phyloP scores from a whole-genome alignment of 2,888 invertebrate species.

The Eupsilia transversa region DNA sequence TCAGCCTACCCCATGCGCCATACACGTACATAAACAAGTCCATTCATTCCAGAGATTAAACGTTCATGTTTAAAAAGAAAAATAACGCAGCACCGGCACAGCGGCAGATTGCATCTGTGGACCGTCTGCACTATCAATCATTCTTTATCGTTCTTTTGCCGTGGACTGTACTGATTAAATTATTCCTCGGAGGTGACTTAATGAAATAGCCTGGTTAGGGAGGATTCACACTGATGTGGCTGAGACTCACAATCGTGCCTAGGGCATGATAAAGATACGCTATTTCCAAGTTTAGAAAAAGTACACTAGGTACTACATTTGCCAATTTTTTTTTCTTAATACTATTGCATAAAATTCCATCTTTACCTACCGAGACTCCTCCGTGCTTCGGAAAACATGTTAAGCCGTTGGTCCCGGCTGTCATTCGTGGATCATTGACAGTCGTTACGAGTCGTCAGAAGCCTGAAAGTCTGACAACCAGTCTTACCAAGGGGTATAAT shows the following conservation, averaged over 20 bases:
- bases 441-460: too few species aligned
- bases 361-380: too few species aligned
- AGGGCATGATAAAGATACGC: too few species aligned
- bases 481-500: too few species aligned
- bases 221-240: conserved; percentile 67
- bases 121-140: conserved; percentile 86
- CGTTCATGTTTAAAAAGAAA: conserved; percentile 71
- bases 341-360: too few species aligned
- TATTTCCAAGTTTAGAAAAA: too few species aligned
- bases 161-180: conserved; percentile 88
- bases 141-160: conserved; percentile 88
- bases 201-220: conserved; percentile 82
- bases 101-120: conserved; percentile 78
- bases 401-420: too few species aligned
- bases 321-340: too few species aligned
- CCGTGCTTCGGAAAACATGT: too few species aligned
- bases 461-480: too few species aligned
- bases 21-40: conserved; percentile 67
- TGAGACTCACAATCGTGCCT: neutral
- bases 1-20: conserved; percentile 56
- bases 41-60: conserved; percentile 69
- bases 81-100: conserved; percentile 64
- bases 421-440: too few species aligned
- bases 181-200: conserved; percentile 86
- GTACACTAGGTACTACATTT: too few species aligned